phyloP scores from a whole-genome alignment of 2,888 invertebrate genomes.

The Epirrita christyi region DNA sequence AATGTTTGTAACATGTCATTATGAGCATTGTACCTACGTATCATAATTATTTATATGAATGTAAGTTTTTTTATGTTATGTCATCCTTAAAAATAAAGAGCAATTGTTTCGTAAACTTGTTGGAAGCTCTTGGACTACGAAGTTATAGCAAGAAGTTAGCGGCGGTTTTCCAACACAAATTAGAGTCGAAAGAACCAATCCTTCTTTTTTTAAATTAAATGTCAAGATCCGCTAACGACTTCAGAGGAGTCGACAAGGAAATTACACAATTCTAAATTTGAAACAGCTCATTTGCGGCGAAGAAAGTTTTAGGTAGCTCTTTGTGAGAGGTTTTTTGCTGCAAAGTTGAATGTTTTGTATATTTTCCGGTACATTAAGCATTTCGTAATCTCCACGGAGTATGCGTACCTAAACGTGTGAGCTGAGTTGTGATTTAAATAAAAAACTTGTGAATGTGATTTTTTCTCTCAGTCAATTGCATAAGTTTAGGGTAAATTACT shows the following conservation, averaged over 20 bases:
- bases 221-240: conserved; percentile 70
- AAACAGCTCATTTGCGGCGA: conserved; percentile 21
- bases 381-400: not conserved
- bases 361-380: conserved; percentile 3
- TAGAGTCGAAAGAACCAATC: conserved; percentile 60
- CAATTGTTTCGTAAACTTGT: too few relatives aligned
- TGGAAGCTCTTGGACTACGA: not conserved
- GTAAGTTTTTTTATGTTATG: too few relatives aligned
- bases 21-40: too few relatives aligned
- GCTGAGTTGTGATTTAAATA: too few relatives aligned
- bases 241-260: conserved; percentile 41
- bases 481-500: too few relatives aligned
- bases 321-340: conserved; percentile 13
- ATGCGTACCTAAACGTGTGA: not conserved
- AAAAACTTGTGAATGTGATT: not conserved
- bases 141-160: conserved; percentile 31
- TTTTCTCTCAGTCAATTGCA: not conserved
- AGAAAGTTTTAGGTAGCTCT: conserved; percentile 15
- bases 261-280: conserved; percentile 28
- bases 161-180: conserved; percentile 49
- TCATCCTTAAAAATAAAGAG: too few relatives aligned
- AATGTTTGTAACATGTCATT: too few relatives aligned
- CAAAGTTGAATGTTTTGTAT: conserved; percentile 11
- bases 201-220: conserved; percentile 68
- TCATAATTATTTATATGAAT: too few relatives aligned